Percentiles rank a stretch among this genome's conserved stretches.
phyloP scores from a whole-genome alignment of 2,888 invertebrate genomes.

The Hypena proboscidalis region DNA sequence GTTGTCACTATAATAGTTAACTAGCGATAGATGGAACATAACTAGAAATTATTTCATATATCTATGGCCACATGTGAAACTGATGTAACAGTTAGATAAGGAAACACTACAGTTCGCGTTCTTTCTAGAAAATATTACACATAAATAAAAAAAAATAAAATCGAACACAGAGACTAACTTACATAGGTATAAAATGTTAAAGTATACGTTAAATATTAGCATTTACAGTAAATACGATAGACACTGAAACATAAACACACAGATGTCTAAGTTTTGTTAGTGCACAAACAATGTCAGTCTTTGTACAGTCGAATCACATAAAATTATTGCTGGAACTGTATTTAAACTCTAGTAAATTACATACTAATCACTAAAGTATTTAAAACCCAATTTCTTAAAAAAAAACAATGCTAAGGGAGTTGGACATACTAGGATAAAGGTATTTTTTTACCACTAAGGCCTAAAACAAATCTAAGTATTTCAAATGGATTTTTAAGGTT shows the following conservation, averaged over 20 bases:
- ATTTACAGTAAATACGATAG: slow-evolving; percentile 26
- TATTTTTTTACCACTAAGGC: slow-evolving; percentile 1
- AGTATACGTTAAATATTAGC: slow-evolving; percentile 10
- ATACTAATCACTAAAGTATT: slow-evolving; percentile 17
- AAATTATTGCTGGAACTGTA: slow-evolving; percentile 76
- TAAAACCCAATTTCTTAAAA: not conserved
- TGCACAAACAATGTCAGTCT: slow-evolving; percentile 77
- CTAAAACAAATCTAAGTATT: slow-evolving; percentile 9
- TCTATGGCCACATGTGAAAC: slow-evolving; percentile 32
- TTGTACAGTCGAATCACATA: slow-evolving; percentile 78
- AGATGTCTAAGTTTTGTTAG: slow-evolving; percentile 47
- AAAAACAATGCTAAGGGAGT: not conserved
- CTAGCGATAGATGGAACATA: slow-evolving; percentile 5
- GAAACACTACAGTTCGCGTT: slow-evolving; percentile 25
- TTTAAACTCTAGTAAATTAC: slow-evolving; percentile 38
- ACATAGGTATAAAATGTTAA: slow-evolving; percentile 23
- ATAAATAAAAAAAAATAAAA: slow-evolving; percentile 22
- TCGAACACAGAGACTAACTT: slow-evolving; percentile 34
- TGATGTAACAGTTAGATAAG: slow-evolving; percentile 33
- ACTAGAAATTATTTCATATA: slow-evolving; percentile 15
- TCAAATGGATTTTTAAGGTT: slow-evolving; percentile 21
- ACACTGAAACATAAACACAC: slow-evolving; percentile 49
- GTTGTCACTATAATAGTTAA: slow-evolving; percentile 13
- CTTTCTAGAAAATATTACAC: slow-evolving; percentile 18
- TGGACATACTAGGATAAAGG: not conserved